Evolutionary conservation across 2,113 vertebrate genomes (phyloP).

Genomic region (Ictalurus furcatus): DNA sequence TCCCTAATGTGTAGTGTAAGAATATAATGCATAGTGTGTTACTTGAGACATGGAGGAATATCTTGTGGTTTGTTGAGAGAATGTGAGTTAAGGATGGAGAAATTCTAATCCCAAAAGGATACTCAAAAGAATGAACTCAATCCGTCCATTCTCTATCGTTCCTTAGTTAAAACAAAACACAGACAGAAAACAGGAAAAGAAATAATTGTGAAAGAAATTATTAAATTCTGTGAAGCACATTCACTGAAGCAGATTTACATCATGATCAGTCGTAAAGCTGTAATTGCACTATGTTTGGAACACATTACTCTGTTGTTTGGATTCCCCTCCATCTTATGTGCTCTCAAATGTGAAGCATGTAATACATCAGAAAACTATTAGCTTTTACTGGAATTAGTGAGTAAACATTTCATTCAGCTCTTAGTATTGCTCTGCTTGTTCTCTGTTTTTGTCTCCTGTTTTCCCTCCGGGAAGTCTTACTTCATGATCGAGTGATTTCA

Average conservation of each 20-base stretch:
- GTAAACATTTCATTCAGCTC: constrained; percentile 70
- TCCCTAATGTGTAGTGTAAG: not conserved
- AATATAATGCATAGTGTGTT: not conserved
- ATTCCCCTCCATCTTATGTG: constrained; percentile 80
- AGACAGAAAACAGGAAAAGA: constrained; percentile 56
- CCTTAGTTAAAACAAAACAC: constrained; percentile 58
- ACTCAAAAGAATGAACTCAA: constrained; percentile 64
- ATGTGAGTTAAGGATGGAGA: not conserved
- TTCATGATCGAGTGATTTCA: constrained; percentile 49
- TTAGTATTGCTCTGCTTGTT: constrained; percentile 62
- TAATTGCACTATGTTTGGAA: constrained; percentile 53
- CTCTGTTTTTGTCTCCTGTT: constrained; percentile 55
- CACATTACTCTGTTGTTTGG: constrained; percentile 78
- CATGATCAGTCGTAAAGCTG: not conserved
- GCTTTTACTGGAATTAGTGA: constrained; percentile 74
- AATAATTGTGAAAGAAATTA: not conserved
- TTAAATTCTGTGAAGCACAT: not conserved
- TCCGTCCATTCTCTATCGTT: constrained; percentile 57
- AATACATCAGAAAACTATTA: constrained; percentile 86
- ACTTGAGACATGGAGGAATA: not conserved
- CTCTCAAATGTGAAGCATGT: constrained; percentile 72
- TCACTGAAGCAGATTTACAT: not conserved
- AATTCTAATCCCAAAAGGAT: constrained; percentile 62
- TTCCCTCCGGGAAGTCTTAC: constrained; percentile 56
- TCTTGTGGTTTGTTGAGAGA: not conserved